Evolutionary conservation across 2,888 invertebrate species (phyloP), one percentile per base, ranked within the genome.

Genomic region (Athrips mouffetella): DNA sequence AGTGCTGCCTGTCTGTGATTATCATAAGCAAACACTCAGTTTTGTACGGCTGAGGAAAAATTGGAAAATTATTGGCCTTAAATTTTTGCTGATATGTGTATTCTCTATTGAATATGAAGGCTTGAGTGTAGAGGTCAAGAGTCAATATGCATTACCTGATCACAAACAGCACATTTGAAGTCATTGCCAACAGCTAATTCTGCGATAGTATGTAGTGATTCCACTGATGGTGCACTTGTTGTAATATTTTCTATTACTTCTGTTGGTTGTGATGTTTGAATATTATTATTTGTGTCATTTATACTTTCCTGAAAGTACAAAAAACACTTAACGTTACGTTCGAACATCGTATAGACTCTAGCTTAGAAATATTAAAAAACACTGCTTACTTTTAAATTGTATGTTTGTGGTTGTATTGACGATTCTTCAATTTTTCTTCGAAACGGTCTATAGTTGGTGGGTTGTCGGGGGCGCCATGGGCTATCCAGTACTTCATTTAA

Each of bases 401-500:
- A n/a, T n/a, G n/a, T n/a, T n/a, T n/a, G n/a, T n/a, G n/a, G n/a
- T n/a, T n/a, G n/a, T n/a, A n/a, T n/a, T n/a, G n/a, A n/a, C n/a
- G n/a, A n/a, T n/a, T n/a, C n/a, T n/a, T n/a, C n/a, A n/a, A 46
- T 15, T 71, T 76, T 81, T 71, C 68, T 73, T 33, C 70, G 67
- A 53, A 74, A 73, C 5, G 84, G 86, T 54, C 62, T 79, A 55
- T 69, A 83, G 51, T 71, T 71, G 42, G 65, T 65, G 8, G 86
- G 80, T 40, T 73, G 64, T 33, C 87, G 79, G 2, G 90, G 84
- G 57, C 77, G 79, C 91, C 91, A 91, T 8, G 91, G 91, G 63
- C 83, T 89, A n/a, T 90, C 89, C 58, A 90, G 62, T 13, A 91
- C 89, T 60, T 88, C 80, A 63, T 90, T 90, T 44, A 82, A 79